Evolutionary conservation across 1,140 invertebrate genomes (phyloP).

Genomic region (Eumeta japonica): DNA sequence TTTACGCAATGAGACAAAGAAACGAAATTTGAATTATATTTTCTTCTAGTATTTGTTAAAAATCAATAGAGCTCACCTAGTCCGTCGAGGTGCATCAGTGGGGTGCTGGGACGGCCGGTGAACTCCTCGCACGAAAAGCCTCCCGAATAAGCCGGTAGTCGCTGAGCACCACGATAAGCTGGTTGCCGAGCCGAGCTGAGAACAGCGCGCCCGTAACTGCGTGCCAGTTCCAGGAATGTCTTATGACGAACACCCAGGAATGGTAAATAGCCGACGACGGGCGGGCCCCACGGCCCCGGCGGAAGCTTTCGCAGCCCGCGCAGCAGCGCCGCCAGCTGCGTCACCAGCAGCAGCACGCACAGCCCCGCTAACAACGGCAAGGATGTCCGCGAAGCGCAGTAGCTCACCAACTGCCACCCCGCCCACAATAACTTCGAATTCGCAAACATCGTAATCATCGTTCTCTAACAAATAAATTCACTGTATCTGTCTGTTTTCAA

Average conservation of each 20-base stretch:
- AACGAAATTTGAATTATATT: conserved; percentile 56
- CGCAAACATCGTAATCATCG: conserved; percentile 37
- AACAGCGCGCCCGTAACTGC: conserved; percentile 78
- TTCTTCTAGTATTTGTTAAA: too few relatives aligned
- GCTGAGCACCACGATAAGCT: conserved; percentile 80
- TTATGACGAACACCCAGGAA: conserved; percentile 78
- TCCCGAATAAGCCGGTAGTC: conserved; percentile 82
- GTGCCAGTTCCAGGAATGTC: conserved; percentile 71
- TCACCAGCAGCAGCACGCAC: conserved; percentile 30
- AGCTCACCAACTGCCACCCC: conserved; percentile 35
- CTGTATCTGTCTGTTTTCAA: conserved; percentile 17
- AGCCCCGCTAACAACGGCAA: conserved; percentile 59
- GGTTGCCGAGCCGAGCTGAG: conserved; percentile 75
- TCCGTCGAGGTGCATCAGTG: conserved; percentile 80
- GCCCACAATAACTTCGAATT: conserved; percentile 47
- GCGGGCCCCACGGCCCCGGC: conserved; percentile 82
- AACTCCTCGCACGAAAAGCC: conserved; percentile 82
- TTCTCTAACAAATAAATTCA: too few relatives aligned
- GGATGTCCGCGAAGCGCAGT: conserved; percentile 34
- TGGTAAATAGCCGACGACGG: conserved; percentile 78
- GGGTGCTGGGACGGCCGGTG: conserved; percentile 79
- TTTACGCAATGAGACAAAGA: conserved; percentile 59
- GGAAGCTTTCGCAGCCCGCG: conserved; percentile 64
- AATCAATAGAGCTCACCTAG: conserved; percentile 61
- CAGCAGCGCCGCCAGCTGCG: conserved; percentile 61